phyloP scores from a whole-genome alignment of 2,797 vertebrate species.

The Echeneis naucrates region DNA sequence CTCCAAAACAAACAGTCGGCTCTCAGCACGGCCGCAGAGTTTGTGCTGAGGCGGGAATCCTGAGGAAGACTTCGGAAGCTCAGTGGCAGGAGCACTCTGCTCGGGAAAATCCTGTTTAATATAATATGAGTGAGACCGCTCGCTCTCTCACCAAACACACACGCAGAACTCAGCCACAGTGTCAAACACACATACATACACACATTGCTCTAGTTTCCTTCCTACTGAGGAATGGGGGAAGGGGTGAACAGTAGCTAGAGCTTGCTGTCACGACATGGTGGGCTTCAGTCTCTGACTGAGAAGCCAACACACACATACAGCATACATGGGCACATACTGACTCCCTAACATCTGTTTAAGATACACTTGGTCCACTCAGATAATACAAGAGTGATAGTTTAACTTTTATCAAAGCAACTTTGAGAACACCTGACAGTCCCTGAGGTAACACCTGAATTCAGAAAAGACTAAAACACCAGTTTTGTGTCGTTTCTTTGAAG shows the following conservation, averaged over 20 bases:
- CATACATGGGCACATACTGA: not conserved
- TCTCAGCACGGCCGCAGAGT: conserved; percentile 50
- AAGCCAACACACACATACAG: conserved; percentile 12
- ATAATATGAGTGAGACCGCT: conserved; percentile 73
- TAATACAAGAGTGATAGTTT: not conserved
- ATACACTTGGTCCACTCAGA: conserved; percentile 1
- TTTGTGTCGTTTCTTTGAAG: not conserved
- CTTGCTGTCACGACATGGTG: conserved; percentile 68
- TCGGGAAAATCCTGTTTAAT: conserved; percentile 87
- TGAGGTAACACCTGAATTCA: not conserved
- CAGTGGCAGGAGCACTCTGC: conserved; percentile 77
- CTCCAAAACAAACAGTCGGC: conserved; percentile 84
- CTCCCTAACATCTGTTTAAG: not conserved
- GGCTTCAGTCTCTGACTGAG: conserved; percentile 39
- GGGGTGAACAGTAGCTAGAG: conserved; percentile 68
- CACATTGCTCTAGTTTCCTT: conserved; percentile 77
- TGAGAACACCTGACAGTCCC: not conserved
- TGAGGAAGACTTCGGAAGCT: conserved; percentile 82
- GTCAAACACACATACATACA: conserved; percentile 62
- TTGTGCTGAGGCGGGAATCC: conserved; percentile 83
- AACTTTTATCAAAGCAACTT: not conserved
- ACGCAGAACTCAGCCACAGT: conserved; percentile 42
- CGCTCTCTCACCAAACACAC: conserved; percentile 50
- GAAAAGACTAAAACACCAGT: not conserved
- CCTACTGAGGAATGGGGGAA: conserved; percentile 66